phyloP scores from a whole-genome alignment of 2,888 invertebrate genomes.

The Drosophila infuscata region DNA sequence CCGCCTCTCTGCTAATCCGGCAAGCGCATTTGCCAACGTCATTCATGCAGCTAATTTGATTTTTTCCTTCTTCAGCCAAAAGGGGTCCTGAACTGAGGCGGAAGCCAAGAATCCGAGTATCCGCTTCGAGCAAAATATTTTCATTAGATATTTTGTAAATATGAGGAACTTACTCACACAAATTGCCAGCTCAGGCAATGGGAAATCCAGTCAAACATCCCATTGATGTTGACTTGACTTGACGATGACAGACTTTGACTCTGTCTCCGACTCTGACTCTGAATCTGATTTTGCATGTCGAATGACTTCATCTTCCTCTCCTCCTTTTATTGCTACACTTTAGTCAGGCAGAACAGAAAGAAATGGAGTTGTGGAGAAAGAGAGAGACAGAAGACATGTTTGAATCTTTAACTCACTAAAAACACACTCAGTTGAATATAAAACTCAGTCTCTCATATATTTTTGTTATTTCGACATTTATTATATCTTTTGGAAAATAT shows the following conservation, averaged over 20 bases:
- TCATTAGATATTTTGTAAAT: conserved; percentile 79
- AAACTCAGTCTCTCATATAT: no score
- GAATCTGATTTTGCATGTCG: conserved; percentile 30
- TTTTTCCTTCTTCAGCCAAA: conserved; percentile 59
- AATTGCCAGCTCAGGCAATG: conserved; percentile 50
- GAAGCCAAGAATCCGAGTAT: conserved; percentile 12
- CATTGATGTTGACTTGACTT: conserved; percentile 49
- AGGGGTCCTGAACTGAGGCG: conserved; percentile 8
- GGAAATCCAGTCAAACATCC: conserved; percentile 53
- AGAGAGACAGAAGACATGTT: neutral
- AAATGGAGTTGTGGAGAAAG: neutral
- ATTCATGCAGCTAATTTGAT: conserved; percentile 78
- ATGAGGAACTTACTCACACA: conserved; percentile 67
- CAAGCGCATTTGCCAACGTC: conserved; percentile 69
- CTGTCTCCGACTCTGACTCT: conserved; percentile 8
- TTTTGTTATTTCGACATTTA: no score
- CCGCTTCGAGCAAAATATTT: conserved; percentile 65
- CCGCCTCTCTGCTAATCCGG: conserved; percentile 59
- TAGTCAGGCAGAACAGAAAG: neutral
- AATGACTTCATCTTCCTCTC: conserved; percentile 39
- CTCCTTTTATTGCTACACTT: conserved; percentile 1
- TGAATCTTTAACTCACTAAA: neutral
- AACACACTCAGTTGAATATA: neutral
- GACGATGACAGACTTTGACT: conserved; percentile 52
- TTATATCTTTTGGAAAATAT: no score